These are phyloP conservation scores for Periophthalmodon schlosseri DNA, from an alignment of 2,113 vertebrate genomes.

Conservation along the genomic window DNA sequence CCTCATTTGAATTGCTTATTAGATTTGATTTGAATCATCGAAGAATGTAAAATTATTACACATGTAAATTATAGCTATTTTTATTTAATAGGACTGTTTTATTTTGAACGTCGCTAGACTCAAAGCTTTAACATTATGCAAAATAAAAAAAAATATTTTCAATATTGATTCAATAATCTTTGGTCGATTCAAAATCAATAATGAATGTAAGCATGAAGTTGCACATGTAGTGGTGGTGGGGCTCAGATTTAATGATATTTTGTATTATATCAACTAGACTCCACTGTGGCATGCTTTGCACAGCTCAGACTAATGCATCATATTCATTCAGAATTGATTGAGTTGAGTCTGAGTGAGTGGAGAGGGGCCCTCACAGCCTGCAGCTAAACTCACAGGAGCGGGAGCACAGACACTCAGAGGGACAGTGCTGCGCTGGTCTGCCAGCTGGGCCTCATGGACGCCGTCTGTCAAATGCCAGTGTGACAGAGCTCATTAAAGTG, in stretches of 20 bases:
- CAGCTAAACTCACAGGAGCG: neutral
- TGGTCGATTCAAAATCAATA: neutral
- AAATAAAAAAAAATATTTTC: neutral
- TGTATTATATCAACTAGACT: too few species aligned
- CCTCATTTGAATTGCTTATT: constrained; percentile 2
- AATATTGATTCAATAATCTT: neutral
- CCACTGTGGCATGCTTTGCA: too few species aligned
- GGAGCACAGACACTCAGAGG: constrained; percentile 25
- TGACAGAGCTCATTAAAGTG: constrained; percentile 79
- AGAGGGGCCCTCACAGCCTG: neutral
- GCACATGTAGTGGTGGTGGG: too few species aligned
- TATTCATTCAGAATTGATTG: too few species aligned
- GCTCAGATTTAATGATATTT: too few species aligned
- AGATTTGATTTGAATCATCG: constrained; percentile 1
- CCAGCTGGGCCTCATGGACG: constrained; percentile 74
- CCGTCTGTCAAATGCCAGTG: constrained; percentile 79
- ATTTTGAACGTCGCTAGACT: neutral
- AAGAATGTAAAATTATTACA: neutral
- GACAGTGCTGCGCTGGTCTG: constrained; percentile 61
- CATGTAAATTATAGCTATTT: neutral
- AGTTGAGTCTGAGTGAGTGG: too few species aligned
- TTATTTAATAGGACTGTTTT: neutral
- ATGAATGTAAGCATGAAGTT: too few species aligned
- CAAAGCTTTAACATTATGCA: neutral
- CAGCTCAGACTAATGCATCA: too few species aligned